Conservation (phyloP, 1,140 invertebrate species). For the Micrasema longulum region DNA sequence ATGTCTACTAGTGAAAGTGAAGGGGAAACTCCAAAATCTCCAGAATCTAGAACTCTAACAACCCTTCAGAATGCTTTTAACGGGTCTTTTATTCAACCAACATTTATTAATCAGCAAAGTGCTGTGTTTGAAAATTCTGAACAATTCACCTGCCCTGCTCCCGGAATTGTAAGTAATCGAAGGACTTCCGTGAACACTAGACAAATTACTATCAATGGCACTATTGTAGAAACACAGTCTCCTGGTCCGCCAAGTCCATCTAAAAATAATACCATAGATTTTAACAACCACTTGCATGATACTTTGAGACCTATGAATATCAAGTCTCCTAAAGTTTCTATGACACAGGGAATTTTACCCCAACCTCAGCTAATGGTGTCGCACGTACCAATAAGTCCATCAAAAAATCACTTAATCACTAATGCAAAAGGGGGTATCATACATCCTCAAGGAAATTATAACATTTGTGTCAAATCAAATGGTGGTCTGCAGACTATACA, state of each 20-base stretch:
- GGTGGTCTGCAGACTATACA: conserved; percentile 65
- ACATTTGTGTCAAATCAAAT: conserved; percentile 66
- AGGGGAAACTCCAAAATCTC: conserved; percentile 68
- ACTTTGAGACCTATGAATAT: conserved; percentile 34
- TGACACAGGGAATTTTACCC: conserved; percentile 58
- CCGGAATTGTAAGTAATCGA: conserved; percentile 63
- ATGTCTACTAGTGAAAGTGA: conserved; percentile 84
- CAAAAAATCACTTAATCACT: conserved; percentile 60
- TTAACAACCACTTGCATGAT: conserved; percentile 24
- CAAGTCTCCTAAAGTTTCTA: conserved; percentile 45
- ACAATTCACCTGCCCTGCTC: conserved; percentile 61
- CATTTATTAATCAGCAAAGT: conserved; percentile 62
- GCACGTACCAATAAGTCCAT: conserved; percentile 64
- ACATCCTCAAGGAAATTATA: conserved; percentile 58
- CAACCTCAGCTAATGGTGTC: conserved; percentile 67
- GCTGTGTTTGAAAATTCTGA: conserved; percentile 63
- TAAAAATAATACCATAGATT: conserved; percentile 38
- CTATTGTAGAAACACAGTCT: conserved; percentile 67
- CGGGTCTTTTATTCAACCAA: conserved; percentile 64
- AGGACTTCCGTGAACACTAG: conserved; percentile 67
- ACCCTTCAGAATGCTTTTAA: conserved; percentile 67
- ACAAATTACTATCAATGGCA: conserved; percentile 68
- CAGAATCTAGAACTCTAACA: conserved; percentile 66
- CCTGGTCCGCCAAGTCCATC: conserved; percentile 59
- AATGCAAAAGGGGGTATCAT: conserved; percentile 41